These are phyloP conservation scores for Zaprionus obscuricornis DNA, from an alignment of 2,888 invertebrate species.

Conservation along the genomic window DNA sequence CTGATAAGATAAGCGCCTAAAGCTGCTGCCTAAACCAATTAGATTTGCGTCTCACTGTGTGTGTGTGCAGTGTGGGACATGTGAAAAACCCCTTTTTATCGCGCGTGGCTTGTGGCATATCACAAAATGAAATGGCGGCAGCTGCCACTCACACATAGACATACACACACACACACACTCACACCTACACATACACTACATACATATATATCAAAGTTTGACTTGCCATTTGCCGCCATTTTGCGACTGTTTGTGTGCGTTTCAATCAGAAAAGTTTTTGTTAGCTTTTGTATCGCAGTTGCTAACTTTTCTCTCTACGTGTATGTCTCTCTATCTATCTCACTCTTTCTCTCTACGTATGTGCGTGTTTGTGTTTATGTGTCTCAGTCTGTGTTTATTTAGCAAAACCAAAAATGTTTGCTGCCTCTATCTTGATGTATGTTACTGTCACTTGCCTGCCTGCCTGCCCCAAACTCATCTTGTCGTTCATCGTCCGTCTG, in stretches of 20 bases:
- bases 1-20: slow-evolving; percentile 72
- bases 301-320: slow-evolving; percentile 35
- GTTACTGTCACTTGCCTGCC: slow-evolving; percentile 64
- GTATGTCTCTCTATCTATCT: too few relatives aligned
- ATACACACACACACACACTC: slow-evolving; percentile 13
- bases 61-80: neutral
- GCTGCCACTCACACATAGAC: slow-evolving; percentile 53
- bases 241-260: slow-evolving; percentile 26
- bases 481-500: neutral
- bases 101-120: slow-evolving; percentile 36
- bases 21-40: slow-evolving; percentile 76
- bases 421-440: slow-evolving; percentile 65
- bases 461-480: slow-evolving; percentile 36
- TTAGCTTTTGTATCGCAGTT: slow-evolving; percentile 51
- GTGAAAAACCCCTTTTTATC: slow-evolving; percentile 57
- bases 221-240: slow-evolving; percentile 42
- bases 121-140: slow-evolving; percentile 74
- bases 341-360: too few relatives aligned
- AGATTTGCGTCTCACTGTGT: slow-evolving; percentile 27
- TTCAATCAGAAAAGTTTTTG: slow-evolving; percentile 73
- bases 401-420: slow-evolving; percentile 26
- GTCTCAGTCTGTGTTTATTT: slow-evolving; percentile 11
- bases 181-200: neutral
- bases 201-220: slow-evolving; percentile 32
- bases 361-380: slow-evolving; percentile 19